phyloP scores from a whole-genome alignment of 2,113 vertebrate species.

The Lycaon pictus region DNA sequence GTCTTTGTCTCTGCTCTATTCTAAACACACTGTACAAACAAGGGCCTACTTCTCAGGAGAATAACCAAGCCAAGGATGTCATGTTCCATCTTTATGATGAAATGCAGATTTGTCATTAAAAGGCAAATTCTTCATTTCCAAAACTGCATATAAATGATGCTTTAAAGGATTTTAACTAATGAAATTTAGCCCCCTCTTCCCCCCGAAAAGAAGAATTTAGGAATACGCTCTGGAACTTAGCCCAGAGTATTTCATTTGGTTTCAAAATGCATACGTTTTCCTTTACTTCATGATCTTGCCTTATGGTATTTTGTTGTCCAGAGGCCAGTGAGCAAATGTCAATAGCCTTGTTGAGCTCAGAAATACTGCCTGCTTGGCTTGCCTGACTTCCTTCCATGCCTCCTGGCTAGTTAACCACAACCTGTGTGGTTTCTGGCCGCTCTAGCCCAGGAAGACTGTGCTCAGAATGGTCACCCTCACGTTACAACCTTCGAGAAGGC shows the following conservation, averaged over 20 bases:
- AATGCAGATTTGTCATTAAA: slow-evolving; percentile 79
- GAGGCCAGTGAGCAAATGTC: neutral
- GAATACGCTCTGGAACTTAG: slow-evolving; percentile 42
- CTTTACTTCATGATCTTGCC: slow-evolving; percentile 9
- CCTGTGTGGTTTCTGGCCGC: neutral
- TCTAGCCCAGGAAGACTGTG: neutral
- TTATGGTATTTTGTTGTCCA: neutral
- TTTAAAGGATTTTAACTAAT: slow-evolving; percentile 66
- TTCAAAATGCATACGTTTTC: neutral
- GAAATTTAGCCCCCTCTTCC: neutral
- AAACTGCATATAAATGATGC: slow-evolving; percentile 65
- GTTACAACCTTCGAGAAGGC: fast-evolving
- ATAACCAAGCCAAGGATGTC: slow-evolving; percentile 64
- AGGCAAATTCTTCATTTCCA: slow-evolving; percentile 66
- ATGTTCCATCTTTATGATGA: slow-evolving; percentile 75
- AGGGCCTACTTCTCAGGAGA: slow-evolving; percentile 60
- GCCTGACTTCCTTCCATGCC: neutral
- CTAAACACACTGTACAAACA: slow-evolving; percentile 59
- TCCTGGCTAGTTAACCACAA: neutral
- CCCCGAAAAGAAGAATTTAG: neutral
- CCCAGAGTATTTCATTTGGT: slow-evolving; percentile 59
- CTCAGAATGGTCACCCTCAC: fast-evolving
- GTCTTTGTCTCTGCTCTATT: slow-evolving; percentile 50
- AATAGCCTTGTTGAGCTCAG: neutral
- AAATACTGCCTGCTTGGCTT: neutral